phyloP scores from a whole-genome alignment of 2,797 vertebrate genomes.

The Periparus ater region DNA sequence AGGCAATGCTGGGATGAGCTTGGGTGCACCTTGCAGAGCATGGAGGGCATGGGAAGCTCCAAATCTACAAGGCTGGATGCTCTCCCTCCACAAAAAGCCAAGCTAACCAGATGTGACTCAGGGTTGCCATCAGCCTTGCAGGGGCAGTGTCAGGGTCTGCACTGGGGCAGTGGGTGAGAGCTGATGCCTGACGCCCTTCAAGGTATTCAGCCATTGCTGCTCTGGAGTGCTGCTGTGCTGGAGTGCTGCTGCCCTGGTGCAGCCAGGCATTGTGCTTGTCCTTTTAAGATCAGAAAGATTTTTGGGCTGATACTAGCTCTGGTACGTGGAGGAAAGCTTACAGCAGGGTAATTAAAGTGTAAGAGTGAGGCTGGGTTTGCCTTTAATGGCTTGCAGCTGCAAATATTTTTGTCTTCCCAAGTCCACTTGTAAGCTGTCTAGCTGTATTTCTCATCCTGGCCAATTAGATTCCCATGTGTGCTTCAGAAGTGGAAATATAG shows the following conservation, averaged over 20 bases:
- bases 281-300: conserved; percentile 67
- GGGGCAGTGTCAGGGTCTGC: neutral
- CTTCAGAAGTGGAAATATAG: conserved; percentile 74
- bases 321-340: conserved; percentile 7
- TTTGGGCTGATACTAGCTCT: conserved; percentile 46
- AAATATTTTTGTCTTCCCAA: conserved; percentile 49
- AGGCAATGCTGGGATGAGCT: neutral
- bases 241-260: neutral
- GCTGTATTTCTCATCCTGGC: conserved; percentile 70
- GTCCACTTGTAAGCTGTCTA: conserved; percentile 64
- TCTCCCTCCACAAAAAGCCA: neutral
- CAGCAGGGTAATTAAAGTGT: conserved; percentile 69
- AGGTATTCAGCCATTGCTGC: neutral
- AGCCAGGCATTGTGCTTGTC: neutral
- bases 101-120: rapidly evolving
- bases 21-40: neutral
- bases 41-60: rapidly evolving
- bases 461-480: conserved; percentile 78
- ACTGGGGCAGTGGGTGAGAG: rapidly evolving
- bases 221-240: neutral
- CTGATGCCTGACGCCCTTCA: rapidly evolving
- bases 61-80: rapidly evolving
- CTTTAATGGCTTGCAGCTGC: conserved; percentile 80
- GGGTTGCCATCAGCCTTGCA: neutral
- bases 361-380: conserved; percentile 52